Evolutionary conservation across 2,888 invertebrate species (phyloP).

Genomic region (Drosophila pseudotalamancana): DNA sequence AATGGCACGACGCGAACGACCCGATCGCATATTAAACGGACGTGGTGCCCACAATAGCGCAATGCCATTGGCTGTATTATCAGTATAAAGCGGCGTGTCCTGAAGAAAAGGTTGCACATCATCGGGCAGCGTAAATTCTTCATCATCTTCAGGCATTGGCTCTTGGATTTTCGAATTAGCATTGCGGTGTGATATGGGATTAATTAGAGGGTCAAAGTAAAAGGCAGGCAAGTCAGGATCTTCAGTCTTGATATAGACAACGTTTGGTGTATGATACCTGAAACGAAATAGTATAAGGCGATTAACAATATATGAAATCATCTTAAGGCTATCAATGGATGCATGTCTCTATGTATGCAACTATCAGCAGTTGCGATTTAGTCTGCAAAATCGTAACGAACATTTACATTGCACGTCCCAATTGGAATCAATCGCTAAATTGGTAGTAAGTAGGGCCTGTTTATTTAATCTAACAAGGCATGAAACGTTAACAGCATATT

Average conservation of each 20-base stretch:
- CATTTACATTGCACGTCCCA: conserved; percentile 85
- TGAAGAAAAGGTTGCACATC: conserved; percentile 96
- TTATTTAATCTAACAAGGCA: conserved; percentile 73
- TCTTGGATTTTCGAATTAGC: conserved; percentile 91
- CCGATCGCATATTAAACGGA: conserved; percentile 98
- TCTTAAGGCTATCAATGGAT: background rate
- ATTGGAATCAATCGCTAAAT: conserved; percentile 85
- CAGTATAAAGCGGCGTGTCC: conserved; percentile 98
- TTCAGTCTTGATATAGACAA: conserved; percentile 99
- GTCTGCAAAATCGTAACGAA: conserved; percentile 83
- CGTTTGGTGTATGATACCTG: conserved; percentile 99
- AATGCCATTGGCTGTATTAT: conserved; percentile 99
- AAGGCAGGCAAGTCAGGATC: conserved; percentile 99
- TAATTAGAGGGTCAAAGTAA: conserved; percentile 99
- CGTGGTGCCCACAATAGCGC: conserved; percentile 98
- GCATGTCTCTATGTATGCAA: conserved; percentile 84
- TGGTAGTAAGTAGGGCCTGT: conserved; percentile 85
- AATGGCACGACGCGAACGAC: conserved; percentile 95
- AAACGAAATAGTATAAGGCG: conserved; percentile 67
- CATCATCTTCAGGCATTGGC: conserved; percentile 95
- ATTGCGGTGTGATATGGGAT: conserved; percentile 98
- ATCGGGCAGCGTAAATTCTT: conserved; percentile 96
- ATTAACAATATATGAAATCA: background rate
- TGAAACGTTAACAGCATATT: conserved; percentile 37
- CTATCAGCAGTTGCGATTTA: conserved; percentile 85